phyloP scores from a whole-genome alignment of 2,113 vertebrate species.

The Phycodurus eques region DNA sequence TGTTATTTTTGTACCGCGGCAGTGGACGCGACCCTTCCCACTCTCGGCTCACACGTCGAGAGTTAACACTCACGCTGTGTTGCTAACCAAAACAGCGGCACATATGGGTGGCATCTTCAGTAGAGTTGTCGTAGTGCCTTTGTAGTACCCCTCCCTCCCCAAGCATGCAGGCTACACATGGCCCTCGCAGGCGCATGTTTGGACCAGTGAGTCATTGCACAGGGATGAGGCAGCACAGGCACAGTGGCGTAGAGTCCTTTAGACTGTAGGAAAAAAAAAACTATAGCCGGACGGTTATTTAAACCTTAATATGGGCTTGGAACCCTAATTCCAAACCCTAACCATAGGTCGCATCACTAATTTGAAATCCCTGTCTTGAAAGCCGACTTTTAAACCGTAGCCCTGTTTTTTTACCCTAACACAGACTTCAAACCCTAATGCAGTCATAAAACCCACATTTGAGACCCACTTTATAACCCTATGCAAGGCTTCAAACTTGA shows the following conservation, averaged over 20 bases:
- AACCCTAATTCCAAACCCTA: neutral
- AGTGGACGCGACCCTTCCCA: conserved; percentile 42
- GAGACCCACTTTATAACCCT: no score
- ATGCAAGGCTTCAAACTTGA: no score
- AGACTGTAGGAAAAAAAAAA: no score
- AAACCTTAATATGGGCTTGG: neutral
- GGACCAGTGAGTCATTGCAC: neutral
- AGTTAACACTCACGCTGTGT: neutral
- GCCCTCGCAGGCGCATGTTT: neutral
- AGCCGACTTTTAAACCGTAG: neutral
- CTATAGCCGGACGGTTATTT: neutral
- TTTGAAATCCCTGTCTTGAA: neutral
- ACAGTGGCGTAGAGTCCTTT: neutral
- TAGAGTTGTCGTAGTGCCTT: neutral
- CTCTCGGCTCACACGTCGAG: neutral
- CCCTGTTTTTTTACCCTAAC: no score
- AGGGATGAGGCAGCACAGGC: neutral
- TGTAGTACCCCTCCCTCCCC: neutral
- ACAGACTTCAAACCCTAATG: neutral
- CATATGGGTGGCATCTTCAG: neutral
- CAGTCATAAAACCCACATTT: neutral
- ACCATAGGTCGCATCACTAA: neutral
- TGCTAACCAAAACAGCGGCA: conserved; percentile 1
- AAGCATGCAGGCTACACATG: neutral
- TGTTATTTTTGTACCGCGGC: conserved; percentile 61